A percentile compares a stretch with the other conserved stretches of the same genome.
phyloP scores from a whole-genome alignment of 2,888 invertebrate species.

The Neoscelio sp. region DNA sequence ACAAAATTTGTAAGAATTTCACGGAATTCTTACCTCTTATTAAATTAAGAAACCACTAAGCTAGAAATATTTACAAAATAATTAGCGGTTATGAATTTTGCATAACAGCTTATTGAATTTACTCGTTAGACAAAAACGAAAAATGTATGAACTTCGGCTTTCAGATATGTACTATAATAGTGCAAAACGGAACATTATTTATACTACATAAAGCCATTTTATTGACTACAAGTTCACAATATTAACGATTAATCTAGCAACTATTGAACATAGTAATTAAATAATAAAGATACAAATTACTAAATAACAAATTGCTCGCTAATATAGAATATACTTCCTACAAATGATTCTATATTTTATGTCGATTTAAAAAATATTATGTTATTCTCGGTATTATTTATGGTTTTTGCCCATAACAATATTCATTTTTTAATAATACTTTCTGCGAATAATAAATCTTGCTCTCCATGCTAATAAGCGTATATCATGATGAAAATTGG shows the following conservation, averaged over 20 bases:
- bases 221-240: too few species aligned
- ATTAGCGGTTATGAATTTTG: conserved; percentile 53
- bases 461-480: conserved; percentile 66
- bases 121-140: conserved; percentile 29
- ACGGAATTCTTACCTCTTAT: too few species aligned
- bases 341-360: too few species aligned
- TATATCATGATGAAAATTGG: conserved; percentile 67
- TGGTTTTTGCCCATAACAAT: conserved; percentile 62
- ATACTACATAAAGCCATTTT: too few species aligned
- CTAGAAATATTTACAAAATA: conserved; percentile 48
- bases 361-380: conserved; percentile 32
- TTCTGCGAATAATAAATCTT: conserved; percentile 66
- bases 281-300: too few species aligned
- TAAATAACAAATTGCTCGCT: neutral
- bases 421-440: conserved; percentile 63
- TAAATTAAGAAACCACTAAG: conserved; percentile 32
- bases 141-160: neutral
- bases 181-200: too few species aligned
- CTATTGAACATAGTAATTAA: too few species aligned
- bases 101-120: conserved; percentile 53
- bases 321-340: conserved; percentile 14
- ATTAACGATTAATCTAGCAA: too few species aligned
- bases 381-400: conserved; percentile 50
- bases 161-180: neutral
- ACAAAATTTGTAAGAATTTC: conserved; percentile 35